Percentiles rank a stretch among this genome's conserved stretches.
phyloP scores from a whole-genome alignment of 2,797 vertebrate genomes.

The Chiroxiphia lanceolata region DNA sequence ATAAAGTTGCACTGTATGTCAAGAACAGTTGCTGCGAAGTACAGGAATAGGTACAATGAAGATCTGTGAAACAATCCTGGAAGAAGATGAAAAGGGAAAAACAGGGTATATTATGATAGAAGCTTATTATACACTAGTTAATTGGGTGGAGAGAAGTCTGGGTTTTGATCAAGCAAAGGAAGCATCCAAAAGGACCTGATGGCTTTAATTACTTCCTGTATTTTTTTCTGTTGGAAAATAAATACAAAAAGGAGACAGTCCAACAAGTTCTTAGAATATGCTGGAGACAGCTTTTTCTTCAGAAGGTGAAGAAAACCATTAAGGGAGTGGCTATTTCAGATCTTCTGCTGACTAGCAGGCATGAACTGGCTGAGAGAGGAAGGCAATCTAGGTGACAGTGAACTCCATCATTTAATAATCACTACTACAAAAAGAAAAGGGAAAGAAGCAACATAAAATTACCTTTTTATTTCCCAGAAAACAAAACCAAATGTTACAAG shows the following conservation, averaged over 20 bases:
- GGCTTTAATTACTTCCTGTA: constrained; percentile 55
- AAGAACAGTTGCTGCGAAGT: neutral
- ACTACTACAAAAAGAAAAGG: neutral
- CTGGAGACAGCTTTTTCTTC: constrained; percentile 66
- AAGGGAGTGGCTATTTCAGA: constrained; percentile 67
- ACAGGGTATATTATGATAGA: neutral
- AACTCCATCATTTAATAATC: neutral
- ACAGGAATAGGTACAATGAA: neutral
- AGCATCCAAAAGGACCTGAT: constrained; percentile 14
- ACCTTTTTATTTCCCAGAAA: neutral
- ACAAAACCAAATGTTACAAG: neutral
- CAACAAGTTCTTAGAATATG: constrained; percentile 67
- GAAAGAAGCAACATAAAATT: neutral
- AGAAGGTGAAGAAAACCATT: constrained; percentile 56
- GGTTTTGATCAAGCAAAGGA: constrained; percentile 46
- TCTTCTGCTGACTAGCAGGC: constrained; percentile 57
- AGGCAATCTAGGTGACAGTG: constrained; percentile 19
- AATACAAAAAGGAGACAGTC: constrained; percentile 53
- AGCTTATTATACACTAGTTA: constrained; percentile 27
- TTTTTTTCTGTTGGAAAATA: constrained; percentile 39
- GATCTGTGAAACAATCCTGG: constrained; percentile 8
- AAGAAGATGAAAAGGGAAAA: constrained; percentile 49
- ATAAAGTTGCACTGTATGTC: neutral
- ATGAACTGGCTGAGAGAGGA: neutral
- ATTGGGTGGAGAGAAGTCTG: neutral